phyloP scores from a whole-genome alignment of 2,113 vertebrate genomes.

The Regulus satrapa region DNA sequence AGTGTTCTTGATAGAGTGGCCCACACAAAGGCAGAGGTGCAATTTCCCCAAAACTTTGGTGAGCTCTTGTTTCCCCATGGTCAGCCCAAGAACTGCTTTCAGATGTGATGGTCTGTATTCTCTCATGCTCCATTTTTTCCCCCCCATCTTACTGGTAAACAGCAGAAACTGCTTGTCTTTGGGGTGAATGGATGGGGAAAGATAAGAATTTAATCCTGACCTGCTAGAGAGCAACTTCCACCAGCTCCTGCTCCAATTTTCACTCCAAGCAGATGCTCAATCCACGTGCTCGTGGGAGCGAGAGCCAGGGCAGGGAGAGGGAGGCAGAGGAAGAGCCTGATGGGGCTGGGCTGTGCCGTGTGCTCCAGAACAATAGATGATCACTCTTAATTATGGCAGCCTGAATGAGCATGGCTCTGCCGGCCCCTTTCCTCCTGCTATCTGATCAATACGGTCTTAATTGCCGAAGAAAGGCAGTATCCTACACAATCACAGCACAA shows the following conservation, averaged over 20 bases:
- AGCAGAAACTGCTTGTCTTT: background rate
- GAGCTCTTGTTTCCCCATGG: background rate
- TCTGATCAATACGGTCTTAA: slow-evolving; percentile 72
- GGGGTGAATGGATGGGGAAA: background rate
- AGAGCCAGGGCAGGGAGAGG: background rate
- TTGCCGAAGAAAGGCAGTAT: slow-evolving; percentile 57
- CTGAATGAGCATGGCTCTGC: slow-evolving; percentile 53
- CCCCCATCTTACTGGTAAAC: background rate
- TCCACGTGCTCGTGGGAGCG: background rate
- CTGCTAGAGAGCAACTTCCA: background rate
- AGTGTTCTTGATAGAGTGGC: background rate
- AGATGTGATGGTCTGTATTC: background rate
- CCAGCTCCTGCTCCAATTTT: background rate
- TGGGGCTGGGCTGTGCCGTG: background rate
- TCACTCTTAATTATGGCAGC: slow-evolving; percentile 72
- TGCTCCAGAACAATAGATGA: slow-evolving; percentile 62
- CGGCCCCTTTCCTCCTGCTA: slow-evolving; percentile 25
- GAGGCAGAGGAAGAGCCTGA: background rate
- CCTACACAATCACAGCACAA: slow-evolving; percentile 36
- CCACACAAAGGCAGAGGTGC: background rate
- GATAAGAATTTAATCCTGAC: background rate
- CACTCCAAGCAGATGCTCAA: background rate
- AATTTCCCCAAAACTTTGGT: background rate
- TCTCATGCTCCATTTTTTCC: background rate
- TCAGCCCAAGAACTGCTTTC: background rate